phyloP scores from a whole-genome alignment of 2,888 invertebrate genomes.

The Graphium colonna region DNA sequence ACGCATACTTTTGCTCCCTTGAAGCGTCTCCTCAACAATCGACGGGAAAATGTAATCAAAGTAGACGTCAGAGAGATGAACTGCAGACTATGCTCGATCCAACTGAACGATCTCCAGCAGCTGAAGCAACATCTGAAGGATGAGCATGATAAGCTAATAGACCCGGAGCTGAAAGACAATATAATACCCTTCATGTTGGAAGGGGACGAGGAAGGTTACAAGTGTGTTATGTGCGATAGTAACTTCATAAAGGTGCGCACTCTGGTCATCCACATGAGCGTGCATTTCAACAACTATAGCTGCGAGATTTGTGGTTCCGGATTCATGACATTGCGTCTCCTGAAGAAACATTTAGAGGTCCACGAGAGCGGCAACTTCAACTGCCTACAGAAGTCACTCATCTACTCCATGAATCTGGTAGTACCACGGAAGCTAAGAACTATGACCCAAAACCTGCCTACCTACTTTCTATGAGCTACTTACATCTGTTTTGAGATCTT shows the following conservation, averaged over 20 bases:
- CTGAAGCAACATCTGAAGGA: slow-evolving; percentile 61
- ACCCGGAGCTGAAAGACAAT: slow-evolving; percentile 63
- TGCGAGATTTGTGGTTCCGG: slow-evolving; percentile 71
- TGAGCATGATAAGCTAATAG: slow-evolving; percentile 54
- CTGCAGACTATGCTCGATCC: slow-evolving; percentile 56
- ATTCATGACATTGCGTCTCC: slow-evolving; percentile 64
- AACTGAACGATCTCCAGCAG: slow-evolving; percentile 44
- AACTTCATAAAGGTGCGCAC: slow-evolving; percentile 65
- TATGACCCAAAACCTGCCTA: slow-evolving; percentile 65
- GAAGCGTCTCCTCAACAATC: slow-evolving; percentile 62
- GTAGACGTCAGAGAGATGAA: slow-evolving; percentile 61
- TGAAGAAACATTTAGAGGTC: slow-evolving; percentile 70
- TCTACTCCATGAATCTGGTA: no score
- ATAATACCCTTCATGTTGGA: slow-evolving; percentile 67
- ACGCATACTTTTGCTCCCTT: slow-evolving; percentile 55
- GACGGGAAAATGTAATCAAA: slow-evolving; percentile 63
- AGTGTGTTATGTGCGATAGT: slow-evolving; percentile 62
- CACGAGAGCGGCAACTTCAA: slow-evolving; percentile 68
- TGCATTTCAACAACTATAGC: slow-evolving; percentile 71
- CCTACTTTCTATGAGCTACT: no score
- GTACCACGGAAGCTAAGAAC: no score
- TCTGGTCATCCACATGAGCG: slow-evolving; percentile 71
- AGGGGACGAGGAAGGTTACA: slow-evolving; percentile 47
- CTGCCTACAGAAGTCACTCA: no score
- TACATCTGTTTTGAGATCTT: no score